A percentile compares a stretch with the other conserved stretches of the same genome.
Conservation (phyloP, 2,797 vertebrate genomes). For the Fringilla coelebs region DNA sequence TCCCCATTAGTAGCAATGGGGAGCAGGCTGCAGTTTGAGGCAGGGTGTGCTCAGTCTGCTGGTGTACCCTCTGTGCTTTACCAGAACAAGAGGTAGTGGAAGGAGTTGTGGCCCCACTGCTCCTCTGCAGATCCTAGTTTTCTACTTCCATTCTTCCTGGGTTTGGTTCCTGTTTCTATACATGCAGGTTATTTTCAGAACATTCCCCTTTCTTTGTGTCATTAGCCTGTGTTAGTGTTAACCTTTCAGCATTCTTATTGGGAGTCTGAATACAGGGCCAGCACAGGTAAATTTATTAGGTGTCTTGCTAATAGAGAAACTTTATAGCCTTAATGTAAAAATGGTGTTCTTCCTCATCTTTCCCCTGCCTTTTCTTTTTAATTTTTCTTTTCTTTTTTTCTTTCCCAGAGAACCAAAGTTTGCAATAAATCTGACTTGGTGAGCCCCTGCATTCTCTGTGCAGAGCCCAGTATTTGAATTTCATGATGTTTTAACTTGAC, state of each 20-base stretch:
- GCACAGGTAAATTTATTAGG: neutral
- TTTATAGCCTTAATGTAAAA: neutral
- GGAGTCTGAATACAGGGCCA: neutral
- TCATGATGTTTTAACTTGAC: neutral
- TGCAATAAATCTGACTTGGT: neutral
- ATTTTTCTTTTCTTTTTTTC: neutral
- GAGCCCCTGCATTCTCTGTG: neutral
- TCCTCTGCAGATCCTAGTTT: neutral
- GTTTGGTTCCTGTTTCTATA: neutral
- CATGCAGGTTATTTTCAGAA: neutral
- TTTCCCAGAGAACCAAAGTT: neutral
- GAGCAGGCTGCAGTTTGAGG: neutral
- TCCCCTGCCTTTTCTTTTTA: too few species aligned
- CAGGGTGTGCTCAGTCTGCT: neutral
- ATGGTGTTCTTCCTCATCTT: neutral
- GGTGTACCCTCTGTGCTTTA: neutral
- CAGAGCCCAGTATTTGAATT: neutral
- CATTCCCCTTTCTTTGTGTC: neutral
- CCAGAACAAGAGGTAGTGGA: neutral
- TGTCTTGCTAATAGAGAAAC: neutral
- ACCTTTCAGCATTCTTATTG: neutral
- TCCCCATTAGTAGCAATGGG: rapidly evolving
- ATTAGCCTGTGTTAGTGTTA: neutral
- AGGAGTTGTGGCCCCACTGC: neutral
- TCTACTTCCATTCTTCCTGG: neutral